phyloP scores from a whole-genome alignment of 2,113 vertebrate genomes.

The Pelvicachromis taeniatus region DNA sequence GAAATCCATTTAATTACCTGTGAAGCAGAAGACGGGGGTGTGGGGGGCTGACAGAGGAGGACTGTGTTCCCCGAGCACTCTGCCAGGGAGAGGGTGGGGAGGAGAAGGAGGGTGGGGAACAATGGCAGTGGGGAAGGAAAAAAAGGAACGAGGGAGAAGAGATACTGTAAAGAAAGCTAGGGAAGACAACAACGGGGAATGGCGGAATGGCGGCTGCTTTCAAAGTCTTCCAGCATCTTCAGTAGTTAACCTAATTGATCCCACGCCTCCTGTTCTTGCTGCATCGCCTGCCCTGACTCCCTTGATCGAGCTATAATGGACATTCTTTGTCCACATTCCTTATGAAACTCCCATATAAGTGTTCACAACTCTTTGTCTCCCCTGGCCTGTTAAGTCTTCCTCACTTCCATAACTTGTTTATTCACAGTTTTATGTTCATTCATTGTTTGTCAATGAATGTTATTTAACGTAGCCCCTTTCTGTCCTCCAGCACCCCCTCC shows the following conservation, averaged over 20 bases:
- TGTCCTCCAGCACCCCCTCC: neutral
- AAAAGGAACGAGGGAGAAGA: slow-evolving; percentile 14
- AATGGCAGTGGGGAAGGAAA: neutral
- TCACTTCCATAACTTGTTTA: neutral
- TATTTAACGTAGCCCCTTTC: neutral
- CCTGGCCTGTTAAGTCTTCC: neutral
- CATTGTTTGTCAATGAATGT: neutral
- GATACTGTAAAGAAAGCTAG: slow-evolving; percentile 11
- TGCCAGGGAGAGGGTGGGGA: slow-evolving; percentile 67
- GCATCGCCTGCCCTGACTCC: neutral
- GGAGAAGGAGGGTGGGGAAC: neutral
- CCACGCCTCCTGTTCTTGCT: neutral
- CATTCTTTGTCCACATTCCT: neutral
- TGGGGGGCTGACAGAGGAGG: slow-evolving; percentile 87
- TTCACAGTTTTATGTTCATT: neutral
- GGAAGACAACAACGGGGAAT: neutral
- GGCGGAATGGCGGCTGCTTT: neutral
- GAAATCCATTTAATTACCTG: slow-evolving; percentile 99
- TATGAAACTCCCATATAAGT: neutral
- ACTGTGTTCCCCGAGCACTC: slow-evolving; percentile 84
- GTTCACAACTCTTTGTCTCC: neutral
- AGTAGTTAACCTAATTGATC: slow-evolving; percentile 12
- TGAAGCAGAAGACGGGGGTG: slow-evolving; percentile 93
- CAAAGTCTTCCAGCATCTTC: neutral
- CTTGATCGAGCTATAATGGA: neutral